These are phyloP conservation scores for Gobio gobio DNA, from an alignment of 2,113 vertebrate species.

Conservation along the genomic window DNA sequence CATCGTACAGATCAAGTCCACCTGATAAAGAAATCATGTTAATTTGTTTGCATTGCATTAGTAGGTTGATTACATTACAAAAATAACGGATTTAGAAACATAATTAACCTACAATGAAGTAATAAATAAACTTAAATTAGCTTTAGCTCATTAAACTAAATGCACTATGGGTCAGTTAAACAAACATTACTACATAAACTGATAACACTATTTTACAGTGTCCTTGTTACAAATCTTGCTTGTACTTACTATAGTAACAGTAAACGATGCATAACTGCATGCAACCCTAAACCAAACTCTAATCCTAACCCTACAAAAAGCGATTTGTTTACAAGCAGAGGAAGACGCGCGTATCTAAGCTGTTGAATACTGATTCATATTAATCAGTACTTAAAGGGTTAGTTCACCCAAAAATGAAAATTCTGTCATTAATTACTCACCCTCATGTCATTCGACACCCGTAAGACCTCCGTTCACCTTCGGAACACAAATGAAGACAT, in stretches of 20 bases:
- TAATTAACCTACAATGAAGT: background rate
- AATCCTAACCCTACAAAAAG: background rate
- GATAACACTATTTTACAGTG: background rate
- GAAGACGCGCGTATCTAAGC: no score
- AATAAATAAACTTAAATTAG: background rate
- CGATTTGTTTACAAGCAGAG: no score
- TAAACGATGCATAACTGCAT: background rate
- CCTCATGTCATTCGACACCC: no score
- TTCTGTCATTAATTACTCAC: no score
- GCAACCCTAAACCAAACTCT: background rate
- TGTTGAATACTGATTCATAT: background rate
- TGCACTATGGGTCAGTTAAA: background rate
- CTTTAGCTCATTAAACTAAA: background rate
- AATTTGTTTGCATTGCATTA: background rate
- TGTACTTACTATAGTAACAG: background rate
- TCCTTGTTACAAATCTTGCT: background rate
- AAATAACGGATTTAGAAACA: background rate
- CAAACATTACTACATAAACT: background rate
- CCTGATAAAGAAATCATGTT: constrained; percentile 19
- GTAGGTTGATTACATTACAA: background rate
- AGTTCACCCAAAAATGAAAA: no score
- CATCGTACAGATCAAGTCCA: constrained; percentile 51
- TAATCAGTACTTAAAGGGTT: background rate
- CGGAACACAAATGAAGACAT: no score
- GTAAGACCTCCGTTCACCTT: no score